Conservation (phyloP, 2,113 vertebrate genomes). For the Polyodon spathula region DNA sequence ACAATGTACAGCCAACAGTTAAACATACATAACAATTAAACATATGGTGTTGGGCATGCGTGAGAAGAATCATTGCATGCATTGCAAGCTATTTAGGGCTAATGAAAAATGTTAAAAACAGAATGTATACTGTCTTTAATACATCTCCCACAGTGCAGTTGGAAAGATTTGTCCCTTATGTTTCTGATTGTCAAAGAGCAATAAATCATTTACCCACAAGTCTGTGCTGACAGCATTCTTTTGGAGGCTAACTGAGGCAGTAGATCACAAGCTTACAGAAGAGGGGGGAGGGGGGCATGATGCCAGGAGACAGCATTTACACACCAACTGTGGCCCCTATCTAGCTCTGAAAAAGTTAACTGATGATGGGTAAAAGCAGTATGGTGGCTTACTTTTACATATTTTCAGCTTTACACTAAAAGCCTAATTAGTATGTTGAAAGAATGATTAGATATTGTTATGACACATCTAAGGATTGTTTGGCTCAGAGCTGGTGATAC, state of each 20-base stretch:
- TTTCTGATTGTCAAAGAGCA: slow-evolving; percentile 12
- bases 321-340: slow-evolving; percentile 40
- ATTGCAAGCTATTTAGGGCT: slow-evolving; percentile 7
- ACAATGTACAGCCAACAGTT: neutral
- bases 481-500: slow-evolving; percentile 45
- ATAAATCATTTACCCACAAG: slow-evolving; percentile 17
- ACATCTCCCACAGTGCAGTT: slow-evolving; percentile 13
- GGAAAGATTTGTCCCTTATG: slow-evolving; percentile 13
- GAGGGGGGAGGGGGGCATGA: slow-evolving; percentile 21
- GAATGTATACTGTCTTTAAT: slow-evolving; percentile 10
- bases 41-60: neutral
- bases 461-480: slow-evolving; percentile 48
- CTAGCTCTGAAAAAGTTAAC: slow-evolving; percentile 52
- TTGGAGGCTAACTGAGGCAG: slow-evolving; percentile 35
- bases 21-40: neutral
- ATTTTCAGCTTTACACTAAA: slow-evolving; percentile 10
- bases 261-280: slow-evolving; percentile 43
- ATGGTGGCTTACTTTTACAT: slow-evolving; percentile 38
- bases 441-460: slow-evolving; percentile 53
- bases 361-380: slow-evolving; percentile 38
- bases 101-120: slow-evolving; percentile 1
- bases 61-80: neutral
- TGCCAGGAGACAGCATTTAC: slow-evolving; percentile 42
- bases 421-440: slow-evolving; percentile 43
- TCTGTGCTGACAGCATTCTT: slow-evolving; percentile 16